phyloP scores from a whole-genome alignment of 2,888 invertebrate genomes.

The Caenorhabditis imperialis region DNA sequence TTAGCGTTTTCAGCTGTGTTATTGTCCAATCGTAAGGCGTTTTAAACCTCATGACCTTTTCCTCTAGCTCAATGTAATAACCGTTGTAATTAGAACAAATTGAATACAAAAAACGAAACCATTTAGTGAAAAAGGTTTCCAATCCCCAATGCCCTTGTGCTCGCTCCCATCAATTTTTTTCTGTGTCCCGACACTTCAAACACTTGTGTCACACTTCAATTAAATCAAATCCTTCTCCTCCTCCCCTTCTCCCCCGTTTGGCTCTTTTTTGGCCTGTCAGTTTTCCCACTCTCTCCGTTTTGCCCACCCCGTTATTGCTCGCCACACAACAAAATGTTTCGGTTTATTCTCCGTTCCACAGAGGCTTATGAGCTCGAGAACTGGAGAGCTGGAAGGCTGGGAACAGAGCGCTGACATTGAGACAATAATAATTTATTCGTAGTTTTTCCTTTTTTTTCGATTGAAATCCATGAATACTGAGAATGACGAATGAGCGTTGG shows the following conservation, averaged over 20 bases:
- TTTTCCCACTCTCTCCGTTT: conserved; percentile 1
- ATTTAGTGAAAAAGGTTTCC: conserved; percentile 25
- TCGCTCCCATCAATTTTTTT: conserved; percentile 29
- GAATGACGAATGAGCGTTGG: conserved; percentile 14
- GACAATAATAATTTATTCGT: conserved; percentile 51
- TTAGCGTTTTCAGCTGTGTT: too few relatives aligned
- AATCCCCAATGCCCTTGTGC: not conserved
- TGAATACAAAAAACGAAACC: too few relatives aligned
- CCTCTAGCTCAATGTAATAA: too few relatives aligned
- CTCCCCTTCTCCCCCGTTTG: too few relatives aligned
- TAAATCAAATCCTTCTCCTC: conserved; percentile 50
- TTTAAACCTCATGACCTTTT: too few relatives aligned
- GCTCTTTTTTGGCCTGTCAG: conserved; percentile 28
- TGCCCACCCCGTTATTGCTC: conserved; percentile 5
- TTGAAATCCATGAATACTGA: conserved; percentile 42
- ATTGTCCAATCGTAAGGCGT: too few relatives aligned
- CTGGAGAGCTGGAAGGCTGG: conserved; percentile 2
- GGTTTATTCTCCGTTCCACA: not conserved
- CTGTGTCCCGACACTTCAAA: conserved; percentile 33
- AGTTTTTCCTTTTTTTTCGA: conserved; percentile 23
- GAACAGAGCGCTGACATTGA: not conserved
- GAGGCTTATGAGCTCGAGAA: conserved; percentile 5
- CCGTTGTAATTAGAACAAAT: too few relatives aligned
- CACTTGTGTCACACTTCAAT: conserved; percentile 52
- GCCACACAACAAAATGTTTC: not conserved